Conservation (phyloP, 1,140 invertebrate species). For the Diabrotica undecimpunctata region DNA sequence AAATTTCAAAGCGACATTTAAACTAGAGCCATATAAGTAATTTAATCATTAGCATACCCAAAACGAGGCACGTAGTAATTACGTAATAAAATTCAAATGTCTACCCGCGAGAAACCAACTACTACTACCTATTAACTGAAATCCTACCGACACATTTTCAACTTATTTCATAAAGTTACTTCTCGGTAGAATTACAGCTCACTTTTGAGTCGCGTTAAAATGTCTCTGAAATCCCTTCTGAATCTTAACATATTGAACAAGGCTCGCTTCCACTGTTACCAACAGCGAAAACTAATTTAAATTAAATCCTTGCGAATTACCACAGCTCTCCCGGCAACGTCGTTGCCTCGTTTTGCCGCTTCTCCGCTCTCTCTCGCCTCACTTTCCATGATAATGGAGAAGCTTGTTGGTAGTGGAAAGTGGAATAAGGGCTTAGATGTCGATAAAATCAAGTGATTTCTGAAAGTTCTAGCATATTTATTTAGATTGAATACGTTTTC, state of each 20-base stretch:
- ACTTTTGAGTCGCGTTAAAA: slow-evolving; percentile 11
- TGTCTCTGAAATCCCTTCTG: neutral
- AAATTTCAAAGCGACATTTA: no score
- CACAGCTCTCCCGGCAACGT: slow-evolving; percentile 21
- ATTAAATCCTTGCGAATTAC: slow-evolving; percentile 47
- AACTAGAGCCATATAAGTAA: no score
- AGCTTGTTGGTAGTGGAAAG: no score
- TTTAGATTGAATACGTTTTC: no score
- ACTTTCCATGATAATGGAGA: neutral
- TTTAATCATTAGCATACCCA: no score
- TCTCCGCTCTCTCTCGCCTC: slow-evolving; percentile 1
- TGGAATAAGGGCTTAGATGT: neutral
- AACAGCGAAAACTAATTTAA: slow-evolving; percentile 44
- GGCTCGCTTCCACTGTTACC: slow-evolving; percentile 8
- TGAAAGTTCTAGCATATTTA: no score
- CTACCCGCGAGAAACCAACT: neutral
- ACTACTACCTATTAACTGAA: neutral
- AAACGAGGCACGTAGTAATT: no score
- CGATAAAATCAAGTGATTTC: no score
- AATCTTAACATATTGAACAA: slow-evolving; percentile 33
- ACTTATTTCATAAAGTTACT: neutral
- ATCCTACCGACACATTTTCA: neutral
- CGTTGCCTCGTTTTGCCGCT: slow-evolving; percentile 5
- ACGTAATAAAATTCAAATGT: no score
- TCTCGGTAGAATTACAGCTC: slow-evolving; percentile 5